A percentile compares a stretch with the other conserved stretches of the same genome.
These are phyloP conservation scores for Alfaro cultratus DNA, from an alignment of 2,797 vertebrate species.

Conservation along the genomic window DNA sequence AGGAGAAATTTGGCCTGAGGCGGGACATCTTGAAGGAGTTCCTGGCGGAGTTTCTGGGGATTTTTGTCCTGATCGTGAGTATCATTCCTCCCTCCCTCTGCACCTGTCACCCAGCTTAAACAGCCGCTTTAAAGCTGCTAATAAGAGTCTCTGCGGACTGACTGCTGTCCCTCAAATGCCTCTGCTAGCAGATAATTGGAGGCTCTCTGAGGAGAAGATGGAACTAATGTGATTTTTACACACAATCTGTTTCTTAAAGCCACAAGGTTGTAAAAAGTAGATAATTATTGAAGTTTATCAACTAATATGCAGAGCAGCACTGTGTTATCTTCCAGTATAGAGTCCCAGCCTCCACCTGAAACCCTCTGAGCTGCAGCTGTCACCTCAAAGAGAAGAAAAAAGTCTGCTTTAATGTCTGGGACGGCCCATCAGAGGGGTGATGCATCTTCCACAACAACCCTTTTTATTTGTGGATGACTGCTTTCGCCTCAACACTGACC, in stretches of 20 bases:
- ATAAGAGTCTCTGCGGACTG: constrained; percentile 65
- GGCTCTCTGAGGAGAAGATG: constrained; percentile 34
- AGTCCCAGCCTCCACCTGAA: constrained; percentile 38
- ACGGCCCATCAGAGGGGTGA: constrained; percentile 40
- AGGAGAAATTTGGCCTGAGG: constrained; percentile 85
- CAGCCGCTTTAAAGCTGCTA: constrained; percentile 66
- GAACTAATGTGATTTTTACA: constrained; percentile 24
- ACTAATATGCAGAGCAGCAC: background rate
- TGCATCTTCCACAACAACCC: constrained; percentile 38
- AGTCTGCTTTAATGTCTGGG: constrained; percentile 33
- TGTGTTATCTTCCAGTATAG: background rate
- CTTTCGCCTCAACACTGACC: constrained; percentile 30
- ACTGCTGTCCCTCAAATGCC: constrained; percentile 65
- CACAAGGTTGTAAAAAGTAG: background rate
- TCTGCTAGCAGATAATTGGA: constrained; percentile 53
- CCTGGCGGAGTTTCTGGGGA: constrained; percentile 93
- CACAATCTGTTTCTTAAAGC: background rate
- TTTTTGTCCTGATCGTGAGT: constrained; percentile 95
- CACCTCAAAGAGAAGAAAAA: constrained; percentile 26
- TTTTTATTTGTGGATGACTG: constrained; percentile 50
- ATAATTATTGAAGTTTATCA: background rate
- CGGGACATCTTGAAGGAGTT: constrained; percentile 88
- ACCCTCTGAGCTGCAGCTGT: constrained; percentile 37
- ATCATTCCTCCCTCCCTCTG: constrained; percentile 46
- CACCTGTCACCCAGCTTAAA: constrained; percentile 71